These are phyloP conservation scores for Hemichromis elongatus DNA, from an alignment of 2,113 vertebrate genomes.

Conservation along the genomic window DNA sequence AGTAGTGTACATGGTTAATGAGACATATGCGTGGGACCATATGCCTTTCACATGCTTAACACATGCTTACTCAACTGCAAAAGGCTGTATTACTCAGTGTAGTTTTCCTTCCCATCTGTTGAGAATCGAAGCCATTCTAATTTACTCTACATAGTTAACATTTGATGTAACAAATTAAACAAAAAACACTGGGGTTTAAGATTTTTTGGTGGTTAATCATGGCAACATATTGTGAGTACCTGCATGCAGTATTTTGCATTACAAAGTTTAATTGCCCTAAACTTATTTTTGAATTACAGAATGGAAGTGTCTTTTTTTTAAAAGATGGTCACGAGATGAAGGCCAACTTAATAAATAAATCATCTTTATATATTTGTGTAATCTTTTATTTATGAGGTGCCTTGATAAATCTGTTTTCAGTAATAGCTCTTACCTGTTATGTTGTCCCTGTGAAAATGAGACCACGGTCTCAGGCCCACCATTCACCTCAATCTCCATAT, in stretches of 20 bases:
- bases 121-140: background rate
- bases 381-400: conserved; percentile 71
- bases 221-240: background rate
- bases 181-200: background rate
- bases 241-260: background rate
- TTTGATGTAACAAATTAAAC: background rate
- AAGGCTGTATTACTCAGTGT: background rate
- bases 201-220: background rate
- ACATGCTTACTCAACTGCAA: background rate
- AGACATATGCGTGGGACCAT: background rate
- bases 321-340: conserved; percentile 29
- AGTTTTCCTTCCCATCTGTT: background rate
- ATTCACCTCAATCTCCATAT: conserved; percentile 61
- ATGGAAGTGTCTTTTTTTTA: background rate
- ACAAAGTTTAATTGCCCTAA: background rate
- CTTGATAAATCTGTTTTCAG: conserved; percentile 61
- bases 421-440: conserved; percentile 46
- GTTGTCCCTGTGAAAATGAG: conserved; percentile 67
- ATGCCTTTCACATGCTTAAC: conserved; percentile 11
- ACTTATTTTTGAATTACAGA: background rate
- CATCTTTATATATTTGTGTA: conserved; percentile 20
- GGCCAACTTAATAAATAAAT: conserved; percentile 56
- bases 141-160: background rate
- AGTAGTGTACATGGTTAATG: background rate
- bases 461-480: conserved; percentile 20